Conservation (phyloP, 1,140 invertebrate species). For the Euglossa dilemma region DNA sequence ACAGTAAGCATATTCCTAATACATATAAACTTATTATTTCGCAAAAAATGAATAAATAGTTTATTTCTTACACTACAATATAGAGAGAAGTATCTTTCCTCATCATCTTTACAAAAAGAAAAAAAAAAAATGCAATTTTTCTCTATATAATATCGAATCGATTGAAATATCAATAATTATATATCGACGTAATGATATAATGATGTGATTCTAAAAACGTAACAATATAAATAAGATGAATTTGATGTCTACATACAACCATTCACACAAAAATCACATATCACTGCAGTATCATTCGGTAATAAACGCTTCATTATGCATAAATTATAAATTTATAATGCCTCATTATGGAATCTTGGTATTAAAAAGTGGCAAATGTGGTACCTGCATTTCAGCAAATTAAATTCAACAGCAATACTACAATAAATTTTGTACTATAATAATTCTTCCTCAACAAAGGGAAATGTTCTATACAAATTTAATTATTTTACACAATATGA, state of each 20-base stretch:
- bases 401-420: conserved; percentile 28
- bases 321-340: conserved; percentile 65
- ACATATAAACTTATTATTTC: conserved; percentile 18
- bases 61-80: conserved; percentile 47
- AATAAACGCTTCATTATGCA: conserved; percentile 52
- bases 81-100: conserved; percentile 25
- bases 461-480: conserved; percentile 3
- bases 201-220: conserved; percentile 36
- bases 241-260: conserved; percentile 50
- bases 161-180: conserved; percentile 3
- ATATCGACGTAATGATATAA: conserved; percentile 34
- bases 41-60: conserved; percentile 63
- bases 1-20: conserved; percentile 25
- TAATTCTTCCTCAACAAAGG: neutral
- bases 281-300: conserved; percentile 11
- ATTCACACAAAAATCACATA: conserved; percentile 53
- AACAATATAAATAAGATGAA: conserved; percentile 37
- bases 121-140: conserved; percentile 33
- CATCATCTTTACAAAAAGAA: conserved; percentile 29
- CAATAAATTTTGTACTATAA: conserved; percentile 20
- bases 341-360: conserved; percentile 42
- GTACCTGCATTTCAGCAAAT: conserved; percentile 6
- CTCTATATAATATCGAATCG: conserved; percentile 31
- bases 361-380: conserved; percentile 58
- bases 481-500: neutral